Evolutionary conservation across 2,113 vertebrate genomes (phyloP), one percentile per base, ranked within the genome.

Genomic region (Phaethon lepturus): DNA sequence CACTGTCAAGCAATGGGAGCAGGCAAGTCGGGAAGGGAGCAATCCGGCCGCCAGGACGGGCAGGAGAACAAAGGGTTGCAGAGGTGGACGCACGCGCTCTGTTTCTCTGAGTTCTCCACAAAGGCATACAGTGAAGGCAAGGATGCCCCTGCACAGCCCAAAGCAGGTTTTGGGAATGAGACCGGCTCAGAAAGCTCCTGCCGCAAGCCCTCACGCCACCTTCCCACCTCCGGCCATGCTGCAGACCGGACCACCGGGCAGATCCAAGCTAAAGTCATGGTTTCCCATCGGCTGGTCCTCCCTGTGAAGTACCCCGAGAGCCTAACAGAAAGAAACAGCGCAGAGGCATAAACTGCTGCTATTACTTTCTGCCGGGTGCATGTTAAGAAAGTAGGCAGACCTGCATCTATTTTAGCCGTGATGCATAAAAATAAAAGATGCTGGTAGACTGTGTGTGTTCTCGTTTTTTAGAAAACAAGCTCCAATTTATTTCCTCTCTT

Each of bases 351-450:
- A 18, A 28, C 38, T 7, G 29, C 45, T 86, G 75, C 72, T 49
- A 44, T 26, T 66, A 15, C 59, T 50, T 14, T 10, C 59, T 84
- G 85, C 28, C 3, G 6, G 90, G 88, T 79, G 29, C 58, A 7
- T 4, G 24, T 47, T 67, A 79, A 15, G 0, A 17, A 82, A 82
- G 78, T 5, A 88, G 81, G 67, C 77, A 92, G 92, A 33, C 35
- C 58, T 25, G 19, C 5, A 4, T 13, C 66, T 90, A 69, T 82
- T 93, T 86, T 58, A 53, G 68, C 72, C 2, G 1, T 5, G 49
- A 77, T 60, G 77, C 76, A n/a, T 19, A 90, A 91, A 94, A 94
- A 91, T 86, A 92, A 67, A 93, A 76, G 66, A 93, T 66, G 81
- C 59, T 58, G 42, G 6, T n/a, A 83, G 81, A 42, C 85, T 79